Percentiles rank a stretch among this genome's conserved stretches.
These are phyloP conservation scores for Arrhopalites spinosus DNA, from an alignment of 2,888 invertebrate genomes.

Conservation along the genomic window DNA sequence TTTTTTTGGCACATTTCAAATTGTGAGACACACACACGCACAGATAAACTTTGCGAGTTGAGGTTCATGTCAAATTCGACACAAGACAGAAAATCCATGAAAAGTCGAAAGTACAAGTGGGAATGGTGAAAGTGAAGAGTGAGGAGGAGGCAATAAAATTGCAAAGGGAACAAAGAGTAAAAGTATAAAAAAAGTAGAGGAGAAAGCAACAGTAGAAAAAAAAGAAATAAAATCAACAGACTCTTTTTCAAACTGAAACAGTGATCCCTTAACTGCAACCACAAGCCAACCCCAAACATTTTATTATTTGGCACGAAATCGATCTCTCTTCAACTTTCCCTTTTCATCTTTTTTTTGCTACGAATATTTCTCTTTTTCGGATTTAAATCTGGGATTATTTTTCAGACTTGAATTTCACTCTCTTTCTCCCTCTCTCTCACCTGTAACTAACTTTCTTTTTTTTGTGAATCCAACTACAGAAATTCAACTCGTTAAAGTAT, in stretches of 20 bases:
- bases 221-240: neutral
- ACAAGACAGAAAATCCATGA: neutral
- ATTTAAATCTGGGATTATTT: too few relatives aligned
- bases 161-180: neutral
- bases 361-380: neutral
- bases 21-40: too few relatives aligned
- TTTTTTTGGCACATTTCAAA: too few relatives aligned
- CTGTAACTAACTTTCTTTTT: neutral
- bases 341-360: neutral
- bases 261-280: neutral
- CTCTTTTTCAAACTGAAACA: neutral
- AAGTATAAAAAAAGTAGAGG: slow-evolving; percentile 25
- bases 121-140: neutral
- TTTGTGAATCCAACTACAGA: too few relatives aligned
- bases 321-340: slow-evolving; percentile 38
- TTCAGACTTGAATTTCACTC: slow-evolving; percentile 31
- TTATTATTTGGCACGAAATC: slow-evolving; percentile 51
- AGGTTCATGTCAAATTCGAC: neutral
- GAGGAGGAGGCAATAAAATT: neutral
- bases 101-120: neutral
- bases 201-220: neutral
- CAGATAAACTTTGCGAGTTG: too few relatives aligned
- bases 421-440: slow-evolving; percentile 14
- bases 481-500: too few relatives aligned
- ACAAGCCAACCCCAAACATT: slow-evolving; percentile 29